Base-by-base conservation (phyloP, 1,140 invertebrate genomes). In the Nephotettix cincticeps region DNA sequence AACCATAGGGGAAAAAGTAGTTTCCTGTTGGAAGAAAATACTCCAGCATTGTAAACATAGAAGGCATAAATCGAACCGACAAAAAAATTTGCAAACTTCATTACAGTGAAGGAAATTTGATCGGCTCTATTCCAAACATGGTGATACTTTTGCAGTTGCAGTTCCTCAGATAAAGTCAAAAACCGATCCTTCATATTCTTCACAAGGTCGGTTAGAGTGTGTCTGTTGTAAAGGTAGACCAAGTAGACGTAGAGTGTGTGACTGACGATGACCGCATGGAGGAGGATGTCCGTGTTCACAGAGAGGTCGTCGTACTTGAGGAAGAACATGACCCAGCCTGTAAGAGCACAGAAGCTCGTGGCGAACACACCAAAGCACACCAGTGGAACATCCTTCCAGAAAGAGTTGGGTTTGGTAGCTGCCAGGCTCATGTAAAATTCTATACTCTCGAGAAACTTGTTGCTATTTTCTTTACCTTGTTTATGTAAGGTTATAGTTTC, bases 281-380 rank as follows among this genome's bases (percentile, higher is more conserved):
- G n/a, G 23, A 61, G 28, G 4, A 25, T 25, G 27, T 61, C 56
- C 2, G 56, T 61, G 56, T 61, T 61, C 21, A 27, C 23, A 6
- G 56, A 61, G 2, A 61, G n/a, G 27, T 61, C 56, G 28, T 61
- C 23, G 56, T 61, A 61, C 56, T 61, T 61, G 21, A 61, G 56
- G 25, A 21, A 61, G 56, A 61, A 61, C 56, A 61, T 27, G n/a
- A 21, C 6, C 56, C 56, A 61, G 56, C 56, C 56, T 21, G 14
- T 61, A 25, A 61, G 23, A 25, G 14, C 25, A 27, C 14, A 14
- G 14, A 61, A 14, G n/a, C 14, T 61, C 56, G 28, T 27, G 21
- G 25, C 56, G 6, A 51, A 61, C 4, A 36, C 4, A 14, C 32
- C 32, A 36, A 36, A 36, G 4, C 4, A 4, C 14, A 36, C 32